These are phyloP conservation scores for Noturus placidus DNA, from an alignment of 2,113 vertebrate species.

Conservation along the genomic window DNA sequence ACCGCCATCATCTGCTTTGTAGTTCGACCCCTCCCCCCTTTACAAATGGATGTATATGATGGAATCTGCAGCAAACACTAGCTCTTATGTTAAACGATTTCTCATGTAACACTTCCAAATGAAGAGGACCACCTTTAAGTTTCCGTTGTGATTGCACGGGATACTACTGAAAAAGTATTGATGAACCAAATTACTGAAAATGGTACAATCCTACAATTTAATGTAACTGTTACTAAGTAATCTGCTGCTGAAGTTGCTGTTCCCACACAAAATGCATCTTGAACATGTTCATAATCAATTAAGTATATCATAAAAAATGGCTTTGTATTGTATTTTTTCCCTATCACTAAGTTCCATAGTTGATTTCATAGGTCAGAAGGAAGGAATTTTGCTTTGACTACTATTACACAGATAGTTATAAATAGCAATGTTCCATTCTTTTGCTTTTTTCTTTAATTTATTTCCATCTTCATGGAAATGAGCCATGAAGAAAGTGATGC, in stretches of 20 bases:
- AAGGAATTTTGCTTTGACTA: neutral
- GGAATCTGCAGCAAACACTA: conserved; percentile 52
- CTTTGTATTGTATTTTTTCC: neutral
- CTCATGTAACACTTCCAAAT: conserved; percentile 6
- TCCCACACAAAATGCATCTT: neutral
- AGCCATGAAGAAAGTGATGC: conserved; percentile 8
- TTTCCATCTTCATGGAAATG: neutral
- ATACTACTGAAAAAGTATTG: neutral
- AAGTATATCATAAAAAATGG: neutral
- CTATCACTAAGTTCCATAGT: neutral
- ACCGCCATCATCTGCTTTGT: conserved; percentile 57
- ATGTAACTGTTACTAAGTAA: neutral
- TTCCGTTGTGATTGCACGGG: neutral
- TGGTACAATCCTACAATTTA: neutral
- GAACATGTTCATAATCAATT: neutral
- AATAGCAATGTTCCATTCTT: neutral
- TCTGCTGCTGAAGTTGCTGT: neutral
- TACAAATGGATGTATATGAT: conserved; percentile 50
- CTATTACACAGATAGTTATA: conserved; percentile 8
- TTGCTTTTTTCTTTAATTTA: neutral
- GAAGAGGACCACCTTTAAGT: conserved; percentile 15
- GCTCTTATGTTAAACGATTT: conserved; percentile 34
- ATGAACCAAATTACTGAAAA: neutral
- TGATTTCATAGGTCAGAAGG: neutral
- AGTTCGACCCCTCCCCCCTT: conserved; percentile 30